phyloP scores from a whole-genome alignment of 2,888 invertebrate species.

The Ligdia adustata region DNA sequence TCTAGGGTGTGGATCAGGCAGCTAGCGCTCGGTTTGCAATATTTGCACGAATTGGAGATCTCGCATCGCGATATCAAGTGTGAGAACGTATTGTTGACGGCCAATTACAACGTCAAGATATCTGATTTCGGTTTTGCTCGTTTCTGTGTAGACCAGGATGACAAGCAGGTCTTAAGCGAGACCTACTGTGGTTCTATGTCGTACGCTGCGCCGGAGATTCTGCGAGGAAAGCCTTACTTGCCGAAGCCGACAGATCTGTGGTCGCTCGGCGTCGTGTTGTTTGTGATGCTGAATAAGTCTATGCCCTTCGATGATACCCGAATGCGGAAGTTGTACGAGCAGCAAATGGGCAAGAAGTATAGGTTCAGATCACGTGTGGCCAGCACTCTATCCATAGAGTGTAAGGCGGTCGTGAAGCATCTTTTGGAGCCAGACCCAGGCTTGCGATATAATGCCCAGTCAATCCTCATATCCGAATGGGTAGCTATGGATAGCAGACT shows the following conservation, averaged over 20 bases:
- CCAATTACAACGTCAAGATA: constrained; percentile 89
- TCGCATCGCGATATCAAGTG: constrained; percentile 93
- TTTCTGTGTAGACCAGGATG: constrained; percentile 64
- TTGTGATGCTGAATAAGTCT: constrained; percentile 92
- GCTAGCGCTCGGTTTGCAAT: constrained; percentile 87
- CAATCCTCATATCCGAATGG: constrained; percentile 86
- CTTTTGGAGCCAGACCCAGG: constrained; percentile 88
- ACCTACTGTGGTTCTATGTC: constrained; percentile 95
- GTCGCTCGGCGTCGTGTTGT: constrained; percentile 91
- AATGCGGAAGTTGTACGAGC: constrained; percentile 87
- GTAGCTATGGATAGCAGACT: constrained; percentile 87
- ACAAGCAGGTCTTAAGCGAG: constrained; percentile 84
- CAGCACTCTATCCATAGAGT: constrained; percentile 81
- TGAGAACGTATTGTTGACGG: constrained; percentile 89
- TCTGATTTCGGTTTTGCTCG: constrained; percentile 93
- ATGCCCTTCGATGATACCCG: constrained; percentile 94
- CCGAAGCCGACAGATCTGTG: constrained; percentile 91
- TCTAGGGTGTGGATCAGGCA: constrained; percentile 89
- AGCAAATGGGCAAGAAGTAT: constrained; percentile 85
- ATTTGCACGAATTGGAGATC: constrained; percentile 89
- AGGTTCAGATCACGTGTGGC: constrained; percentile 85
- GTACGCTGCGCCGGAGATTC: constrained; percentile 94
- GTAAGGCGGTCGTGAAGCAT: constrained; percentile 85
- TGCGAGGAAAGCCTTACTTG: constrained; percentile 89
- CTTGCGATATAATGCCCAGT: constrained; percentile 81